phyloP scores from a whole-genome alignment of 1,140 invertebrate species.

The Sycophaga agraensis region DNA sequence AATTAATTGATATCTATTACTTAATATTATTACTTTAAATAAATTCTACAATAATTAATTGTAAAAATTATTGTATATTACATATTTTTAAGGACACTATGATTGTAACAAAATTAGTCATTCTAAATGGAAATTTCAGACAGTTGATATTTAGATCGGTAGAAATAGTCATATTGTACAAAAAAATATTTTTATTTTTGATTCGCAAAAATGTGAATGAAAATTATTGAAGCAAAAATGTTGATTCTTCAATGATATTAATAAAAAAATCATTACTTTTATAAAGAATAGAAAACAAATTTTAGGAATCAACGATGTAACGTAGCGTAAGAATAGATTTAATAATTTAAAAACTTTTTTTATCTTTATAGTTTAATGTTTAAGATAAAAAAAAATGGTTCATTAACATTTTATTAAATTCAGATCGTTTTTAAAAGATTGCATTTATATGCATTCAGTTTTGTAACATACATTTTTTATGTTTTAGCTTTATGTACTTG shows the following conservation, averaged over 20 bases:
- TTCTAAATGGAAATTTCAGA: conserved; percentile 19
- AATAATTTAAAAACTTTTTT: not conserved
- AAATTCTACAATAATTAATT: not conserved
- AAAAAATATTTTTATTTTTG: conserved; percentile 4
- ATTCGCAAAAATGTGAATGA: conserved; percentile 18
- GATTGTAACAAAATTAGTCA: not conserved
- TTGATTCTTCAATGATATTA: conserved; percentile 3
- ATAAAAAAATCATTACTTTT: not conserved
- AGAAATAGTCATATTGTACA: conserved; percentile 1
- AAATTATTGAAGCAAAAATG: conserved; percentile 11
- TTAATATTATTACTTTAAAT: too few species aligned
- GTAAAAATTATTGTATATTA: not conserved
- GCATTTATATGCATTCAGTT: too few species aligned
- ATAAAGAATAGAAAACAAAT: too few species aligned
- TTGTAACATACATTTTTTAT: not conserved
- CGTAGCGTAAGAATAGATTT: too few species aligned
- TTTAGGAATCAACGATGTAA: too few species aligned
- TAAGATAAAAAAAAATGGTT: too few species aligned
- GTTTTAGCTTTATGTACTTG: not conserved
- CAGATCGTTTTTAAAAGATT: too few species aligned
- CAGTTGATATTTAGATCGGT: conserved; percentile 2
- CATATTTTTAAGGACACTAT: not conserved
- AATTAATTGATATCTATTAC: too few species aligned
- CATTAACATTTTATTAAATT: too few species aligned
- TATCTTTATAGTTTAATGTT: not conserved